Base-by-base conservation (phyloP, 2,113 vertebrate species). In the Silurus glanis region DNA sequence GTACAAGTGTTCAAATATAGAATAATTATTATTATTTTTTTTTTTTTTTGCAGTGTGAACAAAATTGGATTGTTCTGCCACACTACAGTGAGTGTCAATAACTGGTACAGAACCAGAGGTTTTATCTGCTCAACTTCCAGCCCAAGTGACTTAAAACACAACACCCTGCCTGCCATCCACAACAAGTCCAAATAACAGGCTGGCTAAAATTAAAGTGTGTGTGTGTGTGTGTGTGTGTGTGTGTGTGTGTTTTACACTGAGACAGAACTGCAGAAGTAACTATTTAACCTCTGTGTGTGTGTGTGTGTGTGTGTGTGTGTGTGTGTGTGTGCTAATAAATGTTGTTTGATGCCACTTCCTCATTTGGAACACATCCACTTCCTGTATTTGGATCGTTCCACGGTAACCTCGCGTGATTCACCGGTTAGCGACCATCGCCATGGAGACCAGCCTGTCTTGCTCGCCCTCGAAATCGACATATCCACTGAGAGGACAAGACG, bases 401-500 rank as follows among this genome's bases (percentile, higher is more conserved):
- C 55, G n/a, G 87, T 89, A 86, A 90, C 86, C 69, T 86, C 45
- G 75, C 72, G 81, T 91, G 90, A 89, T 86, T 89, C 88, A 88
- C 81, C 25, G 45, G 69, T 64, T 82, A 83, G 79, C 67, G 58
- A 88, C 74, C 14, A 64, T 88, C 47, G 72, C 88, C 86, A 88
- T 86, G 82, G 88, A 88, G 80, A 86, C 87, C 56, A 21, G 21
- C 19, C 82, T 88, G 56, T 49, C 82, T 56, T 74, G 28, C 55
- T 79, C 76, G 37, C 53, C 55, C 55, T 79, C 16, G 14, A 59
- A 37, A 58, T 8, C 76, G 58, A 23, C 13, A 47, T 51, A 47
- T 74, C 47, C 49, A 25, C 12, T 3, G 51, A 16, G 21, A 76
- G 74, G 74, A 55, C 74, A 76, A 37, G 21, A 14, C 49, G 21